A percentile compares a stretch with the other conserved stretches of the same genome.
phyloP scores from a whole-genome alignment of 2,797 vertebrate genomes.

The Silurus lanzhouensis region DNA sequence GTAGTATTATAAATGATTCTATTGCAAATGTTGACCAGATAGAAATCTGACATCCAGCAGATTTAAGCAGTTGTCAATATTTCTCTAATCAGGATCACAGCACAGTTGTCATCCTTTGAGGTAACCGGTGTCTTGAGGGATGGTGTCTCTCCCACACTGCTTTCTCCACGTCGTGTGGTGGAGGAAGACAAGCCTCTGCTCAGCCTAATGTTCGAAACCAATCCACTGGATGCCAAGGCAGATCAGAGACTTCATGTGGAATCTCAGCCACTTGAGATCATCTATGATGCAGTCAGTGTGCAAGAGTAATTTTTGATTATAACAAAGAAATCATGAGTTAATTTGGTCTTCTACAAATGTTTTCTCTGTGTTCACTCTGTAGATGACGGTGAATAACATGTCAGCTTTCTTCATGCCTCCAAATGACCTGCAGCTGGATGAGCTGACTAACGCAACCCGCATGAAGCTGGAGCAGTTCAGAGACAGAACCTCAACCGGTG shows the following conservation, averaged over 20 bases:
- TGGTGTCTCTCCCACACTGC: conserved; percentile 77
- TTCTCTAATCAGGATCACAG: conserved; percentile 77
- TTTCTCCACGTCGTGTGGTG: conserved; percentile 82
- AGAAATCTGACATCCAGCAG: neutral
- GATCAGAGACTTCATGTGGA: conserved; percentile 88
- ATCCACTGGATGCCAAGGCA: conserved; percentile 84
- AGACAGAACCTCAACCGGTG: conserved; percentile 93
- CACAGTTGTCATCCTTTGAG: conserved; percentile 85
- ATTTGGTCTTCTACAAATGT: neutral
- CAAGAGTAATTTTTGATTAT: neutral
- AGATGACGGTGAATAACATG: conserved; percentile 93
- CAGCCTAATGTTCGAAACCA: conserved; percentile 91
- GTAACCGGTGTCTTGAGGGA: conserved; percentile 80
- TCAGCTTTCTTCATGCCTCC: conserved; percentile 91
- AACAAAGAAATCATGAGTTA: neutral
- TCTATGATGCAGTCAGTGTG: conserved; percentile 93
- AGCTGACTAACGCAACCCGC: conserved; percentile 90
- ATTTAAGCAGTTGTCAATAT: neutral
- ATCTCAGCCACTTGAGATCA: conserved; percentile 93
- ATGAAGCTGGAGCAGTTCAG: conserved; percentile 97
- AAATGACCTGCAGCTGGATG: conserved; percentile 87
- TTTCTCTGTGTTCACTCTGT: conserved; percentile 44
- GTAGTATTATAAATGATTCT: neutral
- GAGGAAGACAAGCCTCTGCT: conserved; percentile 80
- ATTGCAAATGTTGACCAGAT: neutral